Conservation (phyloP, 2,797 vertebrate genomes). For the Epinephelus coioides region DNA sequence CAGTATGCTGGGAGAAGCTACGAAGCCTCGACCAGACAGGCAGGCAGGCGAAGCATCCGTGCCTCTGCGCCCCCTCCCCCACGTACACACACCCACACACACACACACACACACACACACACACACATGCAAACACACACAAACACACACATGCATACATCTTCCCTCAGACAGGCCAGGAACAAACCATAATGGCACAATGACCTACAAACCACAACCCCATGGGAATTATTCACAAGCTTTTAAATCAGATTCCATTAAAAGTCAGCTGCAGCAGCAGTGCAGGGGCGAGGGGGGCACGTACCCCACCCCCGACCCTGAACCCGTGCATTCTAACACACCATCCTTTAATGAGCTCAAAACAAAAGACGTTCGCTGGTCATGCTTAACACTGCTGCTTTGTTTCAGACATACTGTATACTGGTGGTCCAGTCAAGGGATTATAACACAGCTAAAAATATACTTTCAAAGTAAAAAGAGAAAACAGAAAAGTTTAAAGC, state of each 20-base stretch:
- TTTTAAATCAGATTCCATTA: constrained; percentile 78
- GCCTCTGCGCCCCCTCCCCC: constrained; percentile 39
- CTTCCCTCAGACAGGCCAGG: constrained; percentile 70
- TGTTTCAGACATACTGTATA: constrained; percentile 19
- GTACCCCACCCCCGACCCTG: neutral
- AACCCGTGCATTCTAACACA: constrained; percentile 38
- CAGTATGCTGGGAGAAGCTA: constrained; percentile 27
- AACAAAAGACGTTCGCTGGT: constrained; percentile 51
- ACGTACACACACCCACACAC: constrained; percentile 30
- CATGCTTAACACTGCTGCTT: constrained; percentile 32
- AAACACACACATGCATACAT: constrained; percentile 32
- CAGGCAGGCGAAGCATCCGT: constrained; percentile 37
- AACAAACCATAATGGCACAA: constrained; percentile 75
- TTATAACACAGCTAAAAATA: constrained; percentile 8
- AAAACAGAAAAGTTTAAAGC: neutral
- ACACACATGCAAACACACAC: constrained; percentile 24
- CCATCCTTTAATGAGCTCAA: constrained; percentile 62
- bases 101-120: constrained; percentile 17
- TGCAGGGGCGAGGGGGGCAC: neutral
- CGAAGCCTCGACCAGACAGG: constrained; percentile 54
- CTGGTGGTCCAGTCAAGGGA: constrained; percentile 3
- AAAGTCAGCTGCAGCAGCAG: constrained; percentile 68
- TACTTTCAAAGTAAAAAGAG: neutral
- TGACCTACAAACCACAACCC: constrained; percentile 84
- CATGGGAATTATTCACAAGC: constrained; percentile 79